These are phyloP conservation scores for Myiotriccus ornatus DNA, from an alignment of 2,797 vertebrate genomes.

Conservation along the genomic window DNA sequence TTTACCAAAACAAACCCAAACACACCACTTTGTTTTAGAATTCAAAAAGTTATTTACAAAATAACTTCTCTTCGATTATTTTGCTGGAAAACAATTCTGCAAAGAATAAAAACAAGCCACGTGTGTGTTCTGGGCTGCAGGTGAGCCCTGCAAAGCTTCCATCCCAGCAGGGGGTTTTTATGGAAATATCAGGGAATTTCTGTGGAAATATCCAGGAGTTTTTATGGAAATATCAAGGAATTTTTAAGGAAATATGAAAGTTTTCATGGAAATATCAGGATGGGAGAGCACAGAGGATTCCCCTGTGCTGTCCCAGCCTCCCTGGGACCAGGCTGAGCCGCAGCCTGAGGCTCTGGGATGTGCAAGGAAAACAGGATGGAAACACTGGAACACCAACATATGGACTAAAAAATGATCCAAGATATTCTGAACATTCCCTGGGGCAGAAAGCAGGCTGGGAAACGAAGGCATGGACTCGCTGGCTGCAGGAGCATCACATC, in stretches of 20 bases:
- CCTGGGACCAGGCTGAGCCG: neutral
- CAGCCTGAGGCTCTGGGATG: no score
- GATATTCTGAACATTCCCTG: rapidly evolving
- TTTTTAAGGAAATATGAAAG: neutral
- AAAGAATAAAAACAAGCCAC: rapidly evolving
- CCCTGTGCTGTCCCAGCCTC: neutral
- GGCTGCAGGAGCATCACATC: rapidly evolving
- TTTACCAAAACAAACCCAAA: neutral
- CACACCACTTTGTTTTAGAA: neutral
- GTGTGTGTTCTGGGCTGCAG: neutral
- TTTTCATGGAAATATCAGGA: neutral
- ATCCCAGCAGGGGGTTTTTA: neutral
- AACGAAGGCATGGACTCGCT: neutral
- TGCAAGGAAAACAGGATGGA: neutral
- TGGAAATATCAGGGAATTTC: neutral
- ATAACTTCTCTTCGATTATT: rapidly evolving
- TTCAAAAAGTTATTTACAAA: neutral
- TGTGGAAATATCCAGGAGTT: neutral
- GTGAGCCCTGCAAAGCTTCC: neutral
- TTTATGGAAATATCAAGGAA: neutral
- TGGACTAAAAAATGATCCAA: rapidly evolving
- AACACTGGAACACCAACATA: rapidly evolving
- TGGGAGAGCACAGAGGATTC: rapidly evolving
- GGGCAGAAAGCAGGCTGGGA: neutral
- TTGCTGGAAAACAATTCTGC: neutral